Conservation (phyloP, 2,888 invertebrate species). For the Melinaea marsaeus region DNA sequence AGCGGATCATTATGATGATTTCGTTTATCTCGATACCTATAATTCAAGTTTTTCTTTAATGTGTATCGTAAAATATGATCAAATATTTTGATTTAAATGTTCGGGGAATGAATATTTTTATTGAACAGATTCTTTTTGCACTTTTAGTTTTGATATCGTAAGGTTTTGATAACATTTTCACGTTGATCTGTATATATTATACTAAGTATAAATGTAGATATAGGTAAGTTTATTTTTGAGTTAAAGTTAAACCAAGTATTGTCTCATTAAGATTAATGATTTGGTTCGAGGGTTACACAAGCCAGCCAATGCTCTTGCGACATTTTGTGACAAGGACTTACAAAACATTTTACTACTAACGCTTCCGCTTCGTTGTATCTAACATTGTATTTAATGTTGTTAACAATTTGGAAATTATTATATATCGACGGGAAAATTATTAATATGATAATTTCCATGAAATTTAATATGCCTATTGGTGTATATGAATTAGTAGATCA, state of each 20-base stretch:
- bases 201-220: too few species aligned
- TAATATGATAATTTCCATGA: too few species aligned
- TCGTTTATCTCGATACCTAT: constrained; percentile 13
- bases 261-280: constrained; percentile 31
- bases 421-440: background rate
- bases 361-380: constrained; percentile 18
- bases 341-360: constrained; percentile 12
- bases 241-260: constrained; percentile 7
- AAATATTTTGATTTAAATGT: constrained; percentile 6
- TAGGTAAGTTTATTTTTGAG: background rate
- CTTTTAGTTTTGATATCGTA: background rate
- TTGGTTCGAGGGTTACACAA: constrained; percentile 26
- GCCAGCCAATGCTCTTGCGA: constrained; percentile 23
- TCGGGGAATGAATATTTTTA: constrained; percentile 1
- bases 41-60: constrained; percentile 13
- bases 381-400: constrained; percentile 9
- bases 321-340: constrained; percentile 26
- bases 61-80: constrained; percentile 10
- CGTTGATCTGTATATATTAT: too few species aligned
- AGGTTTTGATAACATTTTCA: background rate
- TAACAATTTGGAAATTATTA: background rate
- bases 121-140: background rate
- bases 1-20: constrained; percentile 49
- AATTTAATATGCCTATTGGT: too few species aligned
- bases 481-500: too few species aligned